These are phyloP conservation scores for Oceanodroma leucorhoa DNA, from an alignment of 2,797 vertebrate genomes.

Conservation along the genomic window DNA sequence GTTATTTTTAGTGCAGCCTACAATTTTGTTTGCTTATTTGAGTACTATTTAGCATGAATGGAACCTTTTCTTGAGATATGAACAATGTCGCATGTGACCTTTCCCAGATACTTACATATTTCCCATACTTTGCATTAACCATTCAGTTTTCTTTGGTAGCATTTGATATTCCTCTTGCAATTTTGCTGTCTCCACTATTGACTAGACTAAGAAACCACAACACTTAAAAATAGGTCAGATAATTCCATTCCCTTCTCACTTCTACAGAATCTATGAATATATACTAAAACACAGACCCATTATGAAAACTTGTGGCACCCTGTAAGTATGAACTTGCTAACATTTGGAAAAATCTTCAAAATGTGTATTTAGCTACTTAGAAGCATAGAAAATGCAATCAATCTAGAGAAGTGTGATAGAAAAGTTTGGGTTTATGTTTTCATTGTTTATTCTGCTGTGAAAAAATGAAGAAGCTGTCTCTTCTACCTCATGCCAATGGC, in stretches of 20 bases:
- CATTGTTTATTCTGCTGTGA: background rate
- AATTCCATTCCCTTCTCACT: background rate
- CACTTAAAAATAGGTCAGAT: background rate
- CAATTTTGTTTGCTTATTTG: background rate
- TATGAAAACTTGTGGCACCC: background rate
- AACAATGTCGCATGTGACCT: background rate
- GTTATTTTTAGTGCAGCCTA: background rate
- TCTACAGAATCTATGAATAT: background rate
- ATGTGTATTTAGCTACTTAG: background rate
- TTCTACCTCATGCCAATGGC: background rate
- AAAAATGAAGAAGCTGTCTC: background rate
- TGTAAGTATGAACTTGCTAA: background rate
- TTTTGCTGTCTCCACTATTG: background rate
- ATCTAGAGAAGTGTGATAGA: background rate
- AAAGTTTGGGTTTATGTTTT: background rate
- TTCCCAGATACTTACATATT: conserved; percentile 15
- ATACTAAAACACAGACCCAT: background rate
- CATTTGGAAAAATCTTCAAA: background rate
- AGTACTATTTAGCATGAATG: background rate
- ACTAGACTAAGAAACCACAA: background rate
- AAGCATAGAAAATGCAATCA: background rate
- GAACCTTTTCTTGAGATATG: background rate
- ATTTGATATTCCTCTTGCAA: background rate
- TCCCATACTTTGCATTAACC: background rate
- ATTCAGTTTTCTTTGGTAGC: background rate